Evolutionary conservation across 2,797 vertebrate species (phyloP), one percentile per base, ranked within the genome.

Genomic region (Siniperca scherzeri): DNA sequence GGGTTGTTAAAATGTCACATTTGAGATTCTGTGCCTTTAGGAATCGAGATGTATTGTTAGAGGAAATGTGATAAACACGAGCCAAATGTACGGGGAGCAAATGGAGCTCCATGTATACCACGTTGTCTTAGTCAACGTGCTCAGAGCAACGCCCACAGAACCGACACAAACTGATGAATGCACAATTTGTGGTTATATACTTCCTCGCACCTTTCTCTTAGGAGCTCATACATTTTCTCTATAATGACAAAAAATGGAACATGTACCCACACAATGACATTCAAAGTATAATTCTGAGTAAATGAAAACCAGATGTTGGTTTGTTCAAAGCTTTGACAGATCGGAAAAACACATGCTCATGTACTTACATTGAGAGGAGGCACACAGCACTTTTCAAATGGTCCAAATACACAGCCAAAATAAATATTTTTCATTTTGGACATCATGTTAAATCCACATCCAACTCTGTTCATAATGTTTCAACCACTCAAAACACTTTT

Each of bases 1-100:
- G 95, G 94, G 95, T 95, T 94, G 95, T 95, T 96, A 96, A 96
- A 96, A 95, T 96, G 96, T 96, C 95, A 96, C 92, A 94, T 94
- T 94, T 93, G 91, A 93, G 92, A 95, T 92, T 92, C 91, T 80
- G 88, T 92, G 91, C 94, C 94, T 95, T 94, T 92, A 94, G 93
- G 92, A 95, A 94, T 94, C 90, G 89, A 94, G 95, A 95, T 93
- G 94, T 92, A 95, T 94, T 93, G 94, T 94, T 92, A 91, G 91
- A 94, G 87, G 92, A 94, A 94, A 94, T 89, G 94, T 93, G 94
- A 95, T 96, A 95, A 94, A 93, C 89, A 92, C 77, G 55, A 90
- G 90, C 84, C 88, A 88, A 92, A 93, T 89, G 91, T 90, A 93
- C 87, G 76, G 79, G 90, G 84, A 85, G 92, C 87, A 88, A 93